Percentiles rank a stretch among this genome's conserved stretches.
Conservation (phyloP, 1,140 invertebrate species). For the Caenorhabditis brenneri region DNA sequence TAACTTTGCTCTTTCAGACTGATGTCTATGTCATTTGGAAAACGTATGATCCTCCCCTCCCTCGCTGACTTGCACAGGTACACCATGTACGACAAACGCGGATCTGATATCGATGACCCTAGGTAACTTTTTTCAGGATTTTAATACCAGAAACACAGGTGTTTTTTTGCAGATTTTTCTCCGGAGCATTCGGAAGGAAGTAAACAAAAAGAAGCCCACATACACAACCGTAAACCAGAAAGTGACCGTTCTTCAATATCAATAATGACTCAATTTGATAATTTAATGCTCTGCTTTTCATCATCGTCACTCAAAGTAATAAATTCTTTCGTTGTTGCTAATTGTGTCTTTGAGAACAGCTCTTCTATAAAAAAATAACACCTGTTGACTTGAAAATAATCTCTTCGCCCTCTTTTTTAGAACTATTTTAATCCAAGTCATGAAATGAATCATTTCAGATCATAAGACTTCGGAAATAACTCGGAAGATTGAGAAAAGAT, state of each 20-base stretch:
- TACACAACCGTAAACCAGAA: not conserved
- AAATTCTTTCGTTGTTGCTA: slow-evolving; percentile 31
- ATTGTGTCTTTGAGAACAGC: not conserved
- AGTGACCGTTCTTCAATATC: not conserved
- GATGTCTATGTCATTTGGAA: slow-evolving; percentile 27
- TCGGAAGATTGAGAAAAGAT: too few relatives aligned
- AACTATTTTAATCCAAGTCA: not conserved
- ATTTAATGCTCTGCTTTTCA: not conserved
- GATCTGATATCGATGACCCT: slow-evolving; percentile 33
- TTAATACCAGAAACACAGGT: not conserved
- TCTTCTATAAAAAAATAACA: not conserved
- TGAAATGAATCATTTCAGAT: not conserved
- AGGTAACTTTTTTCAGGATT: not conserved
- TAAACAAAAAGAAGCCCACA: not conserved
- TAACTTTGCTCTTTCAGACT: not conserved
- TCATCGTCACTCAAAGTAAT: slow-evolving; percentile 29
- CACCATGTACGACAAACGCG: slow-evolving; percentile 41
- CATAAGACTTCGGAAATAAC: not conserved
- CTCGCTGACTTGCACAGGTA: slow-evolving; percentile 34
- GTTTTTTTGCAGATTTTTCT: slow-evolving; percentile 6
- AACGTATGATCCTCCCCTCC: slow-evolving; percentile 15
- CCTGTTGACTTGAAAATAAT: not conserved
- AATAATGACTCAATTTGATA: slow-evolving; percentile 7
- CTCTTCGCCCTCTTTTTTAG: not conserved
- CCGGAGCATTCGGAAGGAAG: slow-evolving; percentile 20